Conservation (phyloP, 2,888 invertebrate species). For the Lordiphosa andalusiaca region DNA sequence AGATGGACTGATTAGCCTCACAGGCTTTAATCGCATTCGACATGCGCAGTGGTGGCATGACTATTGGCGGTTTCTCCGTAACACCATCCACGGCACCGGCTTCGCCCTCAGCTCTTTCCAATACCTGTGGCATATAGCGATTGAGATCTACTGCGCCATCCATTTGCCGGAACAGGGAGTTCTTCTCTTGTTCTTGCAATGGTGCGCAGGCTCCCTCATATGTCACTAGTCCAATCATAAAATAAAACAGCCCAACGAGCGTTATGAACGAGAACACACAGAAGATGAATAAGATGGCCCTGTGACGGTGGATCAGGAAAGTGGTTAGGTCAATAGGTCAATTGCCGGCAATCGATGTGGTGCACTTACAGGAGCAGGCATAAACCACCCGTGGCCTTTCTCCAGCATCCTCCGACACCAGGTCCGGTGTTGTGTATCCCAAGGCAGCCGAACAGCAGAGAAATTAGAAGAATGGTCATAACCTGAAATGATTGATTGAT, state of each 20-base stretch:
- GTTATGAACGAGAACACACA: conserved; percentile 86
- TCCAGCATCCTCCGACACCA: no score
- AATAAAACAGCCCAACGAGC: conserved; percentile 84
- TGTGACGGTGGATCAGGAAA: conserved; percentile 73
- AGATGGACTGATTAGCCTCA: conserved; percentile 36
- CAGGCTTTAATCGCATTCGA: conserved; percentile 35
- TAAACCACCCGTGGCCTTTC: no score
- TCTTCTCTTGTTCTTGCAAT: conserved; percentile 77
- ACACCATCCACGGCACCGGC: no score
- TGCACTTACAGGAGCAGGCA: no score
- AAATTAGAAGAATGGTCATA: no score
- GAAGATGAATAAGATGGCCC: conserved; percentile 89
- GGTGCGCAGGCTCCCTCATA: conserved; percentile 89
- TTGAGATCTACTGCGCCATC: conserved; percentile 27
- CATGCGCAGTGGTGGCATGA: conserved; percentile 21
- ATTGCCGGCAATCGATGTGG: no score
- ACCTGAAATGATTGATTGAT: no score
- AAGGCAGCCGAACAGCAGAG: no score
- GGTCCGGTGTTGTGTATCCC: no score
- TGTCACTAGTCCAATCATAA: conserved; percentile 85
- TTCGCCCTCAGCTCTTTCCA: not conserved
- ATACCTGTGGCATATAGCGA: conserved; percentile 1
- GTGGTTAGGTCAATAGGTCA: no score
- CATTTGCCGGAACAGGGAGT: conserved; percentile 33
- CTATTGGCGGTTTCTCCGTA: not conserved